Evolutionary conservation across 2,113 vertebrate species (phyloP), one percentile per base, ranked within the genome.

Genomic region (Panthera tigris): DNA sequence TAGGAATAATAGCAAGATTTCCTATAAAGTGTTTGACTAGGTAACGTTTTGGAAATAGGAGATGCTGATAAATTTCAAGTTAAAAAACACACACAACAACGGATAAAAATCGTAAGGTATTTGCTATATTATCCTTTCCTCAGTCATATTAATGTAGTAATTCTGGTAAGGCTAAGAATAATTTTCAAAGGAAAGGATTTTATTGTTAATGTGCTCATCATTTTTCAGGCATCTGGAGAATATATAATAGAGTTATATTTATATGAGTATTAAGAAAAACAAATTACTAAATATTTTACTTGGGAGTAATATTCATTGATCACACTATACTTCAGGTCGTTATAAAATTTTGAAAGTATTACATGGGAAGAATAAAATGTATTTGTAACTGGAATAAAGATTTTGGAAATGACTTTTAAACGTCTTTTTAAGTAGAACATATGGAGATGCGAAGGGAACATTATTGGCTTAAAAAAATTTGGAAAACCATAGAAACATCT

Each of bases 381-480:
- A 65, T 78, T 86, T 90, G 39, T 91, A 95, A 93, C 48, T 52
- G 9, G 11, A 89, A 93, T 79, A 36, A 96, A 61, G 31, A 7
- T 50, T 94, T 92, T 94, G 39, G 11, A 83, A 91, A 93, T 93
- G 31, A 79, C 25, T 95, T 91, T 84, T 80, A 61, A 81, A 90
- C 23, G 21, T 65, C 33, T 94, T 97, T 94, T 55, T 79, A 91
- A 94, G 61, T 36, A 52, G 39, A 94, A 91, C 15, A 76, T 94
- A 89, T 69, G 52, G 27, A 93, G 39, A 97, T 63, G 11, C 9
- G 13, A 89, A 97, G 36, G 18, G 1, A 89, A 86, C 0, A 18
- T 73, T 33, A 82, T 74, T 80, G 68, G 50, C 25, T 69, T 94
- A 86, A 85, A 68, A 68, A 89, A 85, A 61, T n/a, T 41, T 88